phyloP scores from a whole-genome alignment of 2,113 vertebrate genomes.

The Upupa epops region DNA sequence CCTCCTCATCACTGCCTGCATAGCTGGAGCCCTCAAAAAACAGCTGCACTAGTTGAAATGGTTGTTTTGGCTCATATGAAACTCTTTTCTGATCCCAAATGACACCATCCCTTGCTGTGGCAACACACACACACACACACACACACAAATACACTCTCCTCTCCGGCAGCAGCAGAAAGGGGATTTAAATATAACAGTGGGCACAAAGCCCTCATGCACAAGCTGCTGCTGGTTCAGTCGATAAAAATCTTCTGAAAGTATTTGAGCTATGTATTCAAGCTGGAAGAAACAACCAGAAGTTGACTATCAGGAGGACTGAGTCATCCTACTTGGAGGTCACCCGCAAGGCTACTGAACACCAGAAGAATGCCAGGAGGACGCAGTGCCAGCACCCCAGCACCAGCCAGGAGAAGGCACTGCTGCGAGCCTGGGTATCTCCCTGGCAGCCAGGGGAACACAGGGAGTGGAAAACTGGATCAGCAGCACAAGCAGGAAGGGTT shows the following conservation, averaged over 20 bases:
- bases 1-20: slow-evolving; percentile 1
- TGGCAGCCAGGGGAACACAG: not conserved
- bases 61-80: not conserved
- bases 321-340: slow-evolving; percentile 38
- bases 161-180: not conserved
- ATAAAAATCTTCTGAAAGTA: slow-evolving; percentile 6
- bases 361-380: not conserved
- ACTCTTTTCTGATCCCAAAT: not conserved
- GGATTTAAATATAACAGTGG: not conserved
- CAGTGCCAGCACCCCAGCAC: not conserved
- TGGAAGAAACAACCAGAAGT: slow-evolving; percentile 37
- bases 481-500: not conserved
- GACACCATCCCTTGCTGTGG: not conserved
- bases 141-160: not conserved
- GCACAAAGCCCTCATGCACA: not conserved
- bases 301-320: slow-evolving; percentile 42
- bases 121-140: not conserved
- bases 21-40: slow-evolving; percentile 11
- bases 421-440: not conserved
- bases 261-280: not conserved
- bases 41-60: slow-evolving; percentile 1
- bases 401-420: rapidly evolving
- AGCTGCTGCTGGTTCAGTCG: not conserved
- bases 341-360: slow-evolving; percentile 7
- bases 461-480: not conserved